Base-by-base conservation (phyloP, 2,888 invertebrate genomes). In the Pseudoips prasinana region DNA sequence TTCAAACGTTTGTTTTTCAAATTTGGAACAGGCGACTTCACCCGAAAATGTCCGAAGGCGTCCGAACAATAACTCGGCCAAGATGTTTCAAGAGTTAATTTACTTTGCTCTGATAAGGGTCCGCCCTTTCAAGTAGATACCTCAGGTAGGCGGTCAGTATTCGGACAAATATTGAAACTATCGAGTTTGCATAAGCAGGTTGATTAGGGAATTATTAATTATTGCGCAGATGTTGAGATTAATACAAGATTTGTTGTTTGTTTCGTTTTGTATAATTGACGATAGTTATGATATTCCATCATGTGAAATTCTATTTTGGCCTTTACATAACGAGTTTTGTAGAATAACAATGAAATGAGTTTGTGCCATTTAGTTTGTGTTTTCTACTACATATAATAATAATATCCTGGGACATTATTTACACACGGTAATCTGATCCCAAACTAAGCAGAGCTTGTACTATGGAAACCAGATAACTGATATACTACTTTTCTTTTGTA, bases 21-120 rank as follows among this genome's bases (percentile, higher is more conserved):
- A 84, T 85, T 76, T 70, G 54, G 43, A 48, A 55, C 74, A 68
- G 61, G 64, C 73, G 66, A 63, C 51, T 54, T 69, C 51, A 33
- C 39, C 46, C 45, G 36, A 50, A 33, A 7, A 19, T 23, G 23
- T 8, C 30, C 28, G 32, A 40, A 33, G 27, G 37, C 26, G 46
- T 51, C 56, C 67, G 55, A 78, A 80, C 78, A 79, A 81, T 85
- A 85, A 85, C 80, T 86, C 76, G 83, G 80, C 82, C 85, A 87
- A 86, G 86, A 87, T 82, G 83, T 81, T 85, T 72, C 66, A 66
- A 80, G 72, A 81, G 84, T 84, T 87, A 86, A 87, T 86, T 87
- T 82, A 82, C 80, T 85, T 84, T 81, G 67, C 73, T 72, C 78
- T 87, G 87, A 86, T 81, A 78, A 86, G 87, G 87, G 87, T 86